Evolutionary conservation across 2,797 vertebrate genomes (phyloP).

Genomic region (Microchirus variegatus): DNA sequence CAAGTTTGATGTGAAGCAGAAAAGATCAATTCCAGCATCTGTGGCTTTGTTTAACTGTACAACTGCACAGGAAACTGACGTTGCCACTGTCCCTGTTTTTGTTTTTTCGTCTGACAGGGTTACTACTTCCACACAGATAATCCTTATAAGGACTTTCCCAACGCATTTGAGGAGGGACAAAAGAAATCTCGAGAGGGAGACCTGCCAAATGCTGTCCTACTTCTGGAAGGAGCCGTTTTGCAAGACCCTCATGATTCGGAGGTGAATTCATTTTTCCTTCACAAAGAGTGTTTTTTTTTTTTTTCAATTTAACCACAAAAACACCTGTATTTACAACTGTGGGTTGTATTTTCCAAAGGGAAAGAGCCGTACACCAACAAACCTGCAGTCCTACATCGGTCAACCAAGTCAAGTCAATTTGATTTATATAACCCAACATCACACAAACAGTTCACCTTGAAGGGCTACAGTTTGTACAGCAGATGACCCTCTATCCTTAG

Average conservation of each 20-base stretch:
- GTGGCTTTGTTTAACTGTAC: constrained; percentile 50
- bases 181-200: constrained; percentile 94
- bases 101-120: constrained; percentile 82
- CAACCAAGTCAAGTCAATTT: constrained; percentile 1
- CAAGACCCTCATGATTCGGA: constrained; percentile 97
- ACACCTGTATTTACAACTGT: constrained; percentile 10
- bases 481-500: too few species aligned
- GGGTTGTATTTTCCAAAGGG: not conserved
- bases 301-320: not conserved
- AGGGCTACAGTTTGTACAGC: too few species aligned
- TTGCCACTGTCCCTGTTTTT: constrained; percentile 47
- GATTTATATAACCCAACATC: not conserved
- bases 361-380: not conserved
- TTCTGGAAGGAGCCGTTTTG: constrained; percentile 93
- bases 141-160: constrained; percentile 96
- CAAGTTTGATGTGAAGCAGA: constrained; percentile 61
- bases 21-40: constrained; percentile 64
- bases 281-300: not conserved
- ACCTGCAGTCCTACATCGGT: constrained; percentile 5
- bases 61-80: constrained; percentile 55
- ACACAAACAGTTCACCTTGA: constrained; percentile 11
- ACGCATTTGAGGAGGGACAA: constrained; percentile 94
- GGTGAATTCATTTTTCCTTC: constrained; percentile 81
- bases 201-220: constrained; percentile 91
- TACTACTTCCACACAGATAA: constrained; percentile 99